A percentile compares a stretch with the other conserved stretches of the same genome.
phyloP scores from a whole-genome alignment of 2,113 vertebrate species.

The Neoarius graeffei region DNA sequence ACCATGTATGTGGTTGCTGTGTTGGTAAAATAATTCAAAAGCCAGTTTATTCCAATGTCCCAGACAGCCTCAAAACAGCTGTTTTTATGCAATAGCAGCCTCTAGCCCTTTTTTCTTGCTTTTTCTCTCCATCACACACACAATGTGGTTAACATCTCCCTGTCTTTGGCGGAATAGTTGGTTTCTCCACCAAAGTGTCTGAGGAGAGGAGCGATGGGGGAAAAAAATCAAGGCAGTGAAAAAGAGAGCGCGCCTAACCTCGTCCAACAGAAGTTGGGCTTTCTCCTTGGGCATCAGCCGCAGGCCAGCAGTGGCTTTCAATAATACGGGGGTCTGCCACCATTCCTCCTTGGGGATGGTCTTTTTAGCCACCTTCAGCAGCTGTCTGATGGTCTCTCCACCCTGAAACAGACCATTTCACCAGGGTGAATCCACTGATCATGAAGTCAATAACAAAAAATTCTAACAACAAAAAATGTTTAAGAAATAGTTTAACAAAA shows the following conservation, averaged over 20 bases:
- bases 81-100: constrained; percentile 67
- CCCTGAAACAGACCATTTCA: constrained; percentile 71
- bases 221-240: constrained; percentile 26
- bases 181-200: constrained; percentile 67
- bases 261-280: constrained; percentile 83
- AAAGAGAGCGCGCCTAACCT: constrained; percentile 76
- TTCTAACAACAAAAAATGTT: background rate
- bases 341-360: constrained; percentile 86
- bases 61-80: constrained; percentile 75
- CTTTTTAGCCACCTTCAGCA: constrained; percentile 87
- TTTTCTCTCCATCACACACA: constrained; percentile 57
- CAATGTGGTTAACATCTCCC: constrained; percentile 71
- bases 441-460: background rate
- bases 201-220: constrained; percentile 43
- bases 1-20: constrained; percentile 66
- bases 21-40: constrained; percentile 70
- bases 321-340: constrained; percentile 88
- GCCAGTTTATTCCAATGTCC: constrained; percentile 63
- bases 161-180: constrained; percentile 57
- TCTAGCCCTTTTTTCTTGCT: constrained; percentile 37
- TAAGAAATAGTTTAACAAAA: background rate
- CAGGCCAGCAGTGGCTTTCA: constrained; percentile 94
- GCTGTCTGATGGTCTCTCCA: constrained; percentile 81
- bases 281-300: constrained; percentile 87
- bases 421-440: background rate